Percentiles rank a stretch among this genome's conserved stretches.
phyloP scores from a whole-genome alignment of 1,140 invertebrate species.

The Drusus annulatus region DNA sequence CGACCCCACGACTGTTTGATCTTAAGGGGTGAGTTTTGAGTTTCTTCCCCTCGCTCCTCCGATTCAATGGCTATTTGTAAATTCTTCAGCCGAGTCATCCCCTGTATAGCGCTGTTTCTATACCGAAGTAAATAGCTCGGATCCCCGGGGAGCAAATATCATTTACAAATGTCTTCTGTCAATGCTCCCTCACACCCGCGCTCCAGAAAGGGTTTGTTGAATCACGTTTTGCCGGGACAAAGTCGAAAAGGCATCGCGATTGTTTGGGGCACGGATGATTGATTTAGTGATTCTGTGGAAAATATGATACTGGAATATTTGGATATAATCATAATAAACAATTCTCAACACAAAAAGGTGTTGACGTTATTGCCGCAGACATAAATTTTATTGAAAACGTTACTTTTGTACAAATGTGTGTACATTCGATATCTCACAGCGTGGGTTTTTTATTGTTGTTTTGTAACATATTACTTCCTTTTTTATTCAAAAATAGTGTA shows the following conservation, averaged over 20 bases:
- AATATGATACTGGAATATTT: constrained; percentile 5
- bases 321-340: too few relatives aligned
- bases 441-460: too few relatives aligned
- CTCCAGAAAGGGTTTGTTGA: constrained; percentile 17
- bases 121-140: constrained; percentile 36
- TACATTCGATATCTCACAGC: too few relatives aligned
- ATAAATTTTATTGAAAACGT: background rate
- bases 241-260: constrained; percentile 14
- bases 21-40: constrained; percentile 9
- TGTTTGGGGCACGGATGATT: constrained; percentile 17
- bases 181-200: constrained; percentile 12
- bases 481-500: too few relatives aligned
- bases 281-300: background rate
- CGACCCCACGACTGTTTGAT: constrained; percentile 8
- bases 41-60: constrained; percentile 5
- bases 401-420: background rate
- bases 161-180: constrained; percentile 51
- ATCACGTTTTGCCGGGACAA: constrained; percentile 40
- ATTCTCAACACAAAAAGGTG: background rate
- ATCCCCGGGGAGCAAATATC: constrained; percentile 48
- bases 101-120: constrained; percentile 14
- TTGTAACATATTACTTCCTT: too few relatives aligned
- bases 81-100: constrained; percentile 34
- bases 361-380: background rate
- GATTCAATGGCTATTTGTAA: constrained; percentile 35